phyloP scores from a whole-genome alignment of 2,888 invertebrate species.

The Pseudoips prasinana region DNA sequence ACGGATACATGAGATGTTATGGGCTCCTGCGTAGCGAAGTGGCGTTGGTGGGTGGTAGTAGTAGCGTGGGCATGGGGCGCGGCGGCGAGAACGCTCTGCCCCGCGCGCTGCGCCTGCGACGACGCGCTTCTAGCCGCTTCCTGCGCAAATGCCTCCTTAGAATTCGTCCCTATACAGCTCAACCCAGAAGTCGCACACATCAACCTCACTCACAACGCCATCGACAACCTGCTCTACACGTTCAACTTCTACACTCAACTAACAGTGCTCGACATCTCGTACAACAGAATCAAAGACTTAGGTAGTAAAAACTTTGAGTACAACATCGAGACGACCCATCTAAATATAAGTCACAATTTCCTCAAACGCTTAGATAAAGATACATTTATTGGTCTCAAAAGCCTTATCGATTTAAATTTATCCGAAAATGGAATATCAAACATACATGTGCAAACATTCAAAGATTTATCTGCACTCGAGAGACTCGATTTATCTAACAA shows the following conservation, averaged over 20 bases:
- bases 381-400: slow-evolving; percentile 87
- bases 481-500: slow-evolving; percentile 89
- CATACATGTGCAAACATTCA: slow-evolving; percentile 88
- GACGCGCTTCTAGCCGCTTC: slow-evolving; percentile 88
- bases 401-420: slow-evolving; percentile 86
- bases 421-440: slow-evolving; percentile 89
- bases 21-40: slow-evolving; percentile 77
- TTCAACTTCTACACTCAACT: slow-evolving; percentile 91
- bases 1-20: slow-evolving; percentile 79
- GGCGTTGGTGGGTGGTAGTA: slow-evolving; percentile 79
- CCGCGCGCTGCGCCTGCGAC: slow-evolving; percentile 90
- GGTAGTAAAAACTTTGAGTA: slow-evolving; percentile 92
- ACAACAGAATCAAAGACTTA: slow-evolving; percentile 90
- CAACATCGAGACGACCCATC: slow-evolving; percentile 86
- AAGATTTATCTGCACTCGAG: slow-evolving; percentile 87
- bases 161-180: slow-evolving; percentile 93
- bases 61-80: slow-evolving; percentile 79
- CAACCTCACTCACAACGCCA: slow-evolving; percentile 91
- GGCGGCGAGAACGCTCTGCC: slow-evolving; percentile 86
- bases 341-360: slow-evolving; percentile 90
- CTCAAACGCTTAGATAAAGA: slow-evolving; percentile 87
- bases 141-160: slow-evolving; percentile 90
- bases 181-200: slow-evolving; percentile 93
- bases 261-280: slow-evolving; percentile 90
- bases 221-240: slow-evolving; percentile 89